These are phyloP conservation scores for Baccha elongata DNA, from an alignment of 2,888 invertebrate genomes.

Conservation along the genomic window DNA sequence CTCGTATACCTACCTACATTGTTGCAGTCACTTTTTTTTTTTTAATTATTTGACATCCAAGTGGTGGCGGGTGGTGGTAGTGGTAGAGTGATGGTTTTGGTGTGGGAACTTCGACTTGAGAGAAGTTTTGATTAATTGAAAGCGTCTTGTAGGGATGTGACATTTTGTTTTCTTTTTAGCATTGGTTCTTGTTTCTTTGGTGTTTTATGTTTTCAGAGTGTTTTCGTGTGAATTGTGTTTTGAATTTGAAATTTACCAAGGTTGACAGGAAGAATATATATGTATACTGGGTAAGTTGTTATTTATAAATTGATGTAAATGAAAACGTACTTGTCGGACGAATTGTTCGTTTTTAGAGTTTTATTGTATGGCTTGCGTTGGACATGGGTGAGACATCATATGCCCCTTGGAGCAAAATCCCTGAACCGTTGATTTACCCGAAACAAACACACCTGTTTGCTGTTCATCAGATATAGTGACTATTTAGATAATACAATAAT, in stretches of 20 bases:
- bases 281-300: background rate
- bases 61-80: slow-evolving; percentile 34
- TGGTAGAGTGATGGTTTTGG: slow-evolving; percentile 6
- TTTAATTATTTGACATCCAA: slow-evolving; percentile 67
- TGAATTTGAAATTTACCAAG: slow-evolving; percentile 28
- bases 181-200: slow-evolving; percentile 16
- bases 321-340: slow-evolving; percentile 1
- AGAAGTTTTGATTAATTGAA: slow-evolving; percentile 69
- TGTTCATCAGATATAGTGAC: too few species aligned
- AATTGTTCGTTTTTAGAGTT: background rate
- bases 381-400: too few species aligned
- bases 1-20: slow-evolving; percentile 32
- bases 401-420: too few species aligned
- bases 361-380: too few species aligned
- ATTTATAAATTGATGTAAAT: slow-evolving; percentile 19
- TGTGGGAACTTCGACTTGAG: background rate
- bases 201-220: slow-evolving; percentile 5
- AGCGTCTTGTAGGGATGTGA: slow-evolving; percentile 64
- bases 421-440: too few species aligned
- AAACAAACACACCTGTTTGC: too few species aligned
- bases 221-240: slow-evolving; percentile 2
- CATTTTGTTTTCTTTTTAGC: slow-evolving; percentile 47
- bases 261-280: slow-evolving; percentile 32
- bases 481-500: too few species aligned
- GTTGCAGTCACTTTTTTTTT: slow-evolving; percentile 35